Percentiles rank a stretch among this genome's conserved stretches.
Conservation (phyloP, 2,888 invertebrate species). For the Rotaria macrura region DNA sequence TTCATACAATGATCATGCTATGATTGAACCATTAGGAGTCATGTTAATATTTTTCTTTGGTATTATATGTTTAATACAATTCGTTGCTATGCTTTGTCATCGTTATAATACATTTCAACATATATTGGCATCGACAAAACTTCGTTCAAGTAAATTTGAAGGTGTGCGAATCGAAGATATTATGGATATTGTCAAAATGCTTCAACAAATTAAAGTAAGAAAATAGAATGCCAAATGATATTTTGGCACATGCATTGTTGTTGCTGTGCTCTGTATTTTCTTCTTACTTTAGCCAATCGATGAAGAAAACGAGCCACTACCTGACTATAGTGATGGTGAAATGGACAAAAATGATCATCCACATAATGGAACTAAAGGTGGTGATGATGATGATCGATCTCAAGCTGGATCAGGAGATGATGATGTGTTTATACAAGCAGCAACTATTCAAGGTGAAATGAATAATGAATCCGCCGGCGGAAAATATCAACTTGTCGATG, state of each 20-base stretch:
- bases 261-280: too few species aligned
- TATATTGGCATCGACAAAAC: constrained; percentile 74
- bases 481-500: background rate
- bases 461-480: background rate
- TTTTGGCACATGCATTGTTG: background rate
- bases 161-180: constrained; percentile 38
- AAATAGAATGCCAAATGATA: background rate
- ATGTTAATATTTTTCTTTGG: constrained; percentile 79
- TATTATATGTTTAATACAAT: constrained; percentile 84
- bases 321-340: constrained; percentile 34
- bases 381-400: constrained; percentile 22
- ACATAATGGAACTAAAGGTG: constrained; percentile 22
- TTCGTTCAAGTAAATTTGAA: constrained; percentile 34
- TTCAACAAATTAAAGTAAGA: constrained; percentile 38
- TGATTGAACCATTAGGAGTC: constrained; percentile 50
- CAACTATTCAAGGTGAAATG: background rate
- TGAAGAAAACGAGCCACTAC: constrained; percentile 33
- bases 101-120: constrained; percentile 91
- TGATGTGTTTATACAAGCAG: background rate
- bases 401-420: background rate
- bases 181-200: constrained; percentile 38
- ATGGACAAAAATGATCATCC: constrained; percentile 27
- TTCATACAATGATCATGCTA: constrained; percentile 36
- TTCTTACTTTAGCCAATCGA: constrained; percentile 30
- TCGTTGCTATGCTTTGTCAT: constrained; percentile 95